Base-by-base conservation (phyloP, 2,888 invertebrate genomes). In the Nipponacmea schrenckii region DNA sequence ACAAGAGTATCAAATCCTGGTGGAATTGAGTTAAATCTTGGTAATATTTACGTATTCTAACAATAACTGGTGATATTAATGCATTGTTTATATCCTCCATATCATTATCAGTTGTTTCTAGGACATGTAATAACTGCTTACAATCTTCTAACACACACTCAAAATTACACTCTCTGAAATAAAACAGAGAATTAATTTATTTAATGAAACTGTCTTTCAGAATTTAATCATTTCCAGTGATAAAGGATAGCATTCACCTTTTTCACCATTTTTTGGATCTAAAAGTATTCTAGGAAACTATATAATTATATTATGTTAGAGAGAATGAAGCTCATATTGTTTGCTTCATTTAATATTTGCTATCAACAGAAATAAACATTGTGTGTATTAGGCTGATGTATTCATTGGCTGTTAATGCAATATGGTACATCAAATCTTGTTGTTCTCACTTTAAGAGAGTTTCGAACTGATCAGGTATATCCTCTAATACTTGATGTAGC, bases 391-490 rank as follows among this genome's bases (percentile, higher is more conserved):
- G n/a, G n/a, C n/a, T n/a, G n/a, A n/a, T 31, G 31, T 31, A 4
- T 31, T 31, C 2, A 31, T 31, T 31, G 31, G 39, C 10, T 39
- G 8, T 10, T 39, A 10, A 8, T 39, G 39, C 39, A 39, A 39
- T 39, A 5, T 39, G 10, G 1, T 1, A 39, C 4, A 39, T 39
- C 1, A 39, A 10, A 39, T 39, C 10, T 39, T 39, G 39, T 39
- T 5, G 8, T 39, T 10, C 80, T 73, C 64, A 84, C 85, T 80
- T 73, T 70, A 83, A 71, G 24, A 82, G 73, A 12, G 77, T 70
- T 26, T 81, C 76, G 65, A 81, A 84, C 44, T 80, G 81, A 46
- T 80, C 72, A 14, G 77, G 72, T 7, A 84, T 66, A 15, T 83
- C 80, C 15, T 73, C 64, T 50, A 80, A 56, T 12, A 81, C 77